Conservation (phyloP, 2,113 vertebrate species). For the Eublepharis macularius region DNA sequence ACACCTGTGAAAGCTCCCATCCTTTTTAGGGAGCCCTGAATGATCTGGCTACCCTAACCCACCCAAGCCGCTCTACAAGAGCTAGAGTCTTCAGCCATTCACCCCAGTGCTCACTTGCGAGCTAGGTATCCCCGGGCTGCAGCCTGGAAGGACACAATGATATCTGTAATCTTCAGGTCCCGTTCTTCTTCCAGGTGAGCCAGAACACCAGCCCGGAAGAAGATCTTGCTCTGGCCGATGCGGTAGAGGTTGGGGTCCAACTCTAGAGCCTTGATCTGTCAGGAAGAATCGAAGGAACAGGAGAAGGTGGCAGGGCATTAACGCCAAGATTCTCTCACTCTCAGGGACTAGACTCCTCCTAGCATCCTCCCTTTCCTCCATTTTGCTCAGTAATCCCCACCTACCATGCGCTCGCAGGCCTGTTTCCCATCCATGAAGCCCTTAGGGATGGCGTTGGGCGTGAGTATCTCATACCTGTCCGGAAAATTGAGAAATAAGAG, state of each 20-base stretch:
- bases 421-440: constrained; percentile 95
- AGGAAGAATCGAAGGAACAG: too few relatives aligned
- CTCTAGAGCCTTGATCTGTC: constrained; percentile 86
- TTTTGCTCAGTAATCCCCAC: neutral
- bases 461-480: constrained; percentile 89
- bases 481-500: neutral
- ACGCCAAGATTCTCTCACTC: too few relatives aligned
- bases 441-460: constrained; percentile 91
- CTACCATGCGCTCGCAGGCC: constrained; percentile 90
- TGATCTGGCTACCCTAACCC: neutral
- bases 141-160: constrained; percentile 91
- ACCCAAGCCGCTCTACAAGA: neutral
- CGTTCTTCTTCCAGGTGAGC: constrained; percentile 90
- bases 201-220: constrained; percentile 91
- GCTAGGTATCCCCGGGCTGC: constrained; percentile 86
- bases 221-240: constrained; percentile 92
- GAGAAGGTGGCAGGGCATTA: neutral
- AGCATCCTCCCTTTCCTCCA: rapidly evolving
- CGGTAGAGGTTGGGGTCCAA: constrained; percentile 88
- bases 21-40: too few relatives aligned
- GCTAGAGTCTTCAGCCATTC: neutral
- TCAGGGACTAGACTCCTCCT: neutral
- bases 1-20: too few relatives aligned
- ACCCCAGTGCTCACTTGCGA: constrained; percentile 75
- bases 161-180: constrained; percentile 92